Conservation (phyloP, 35 echinoderm and acorn worm genomes). For the Anneissia japonica region DNA sequence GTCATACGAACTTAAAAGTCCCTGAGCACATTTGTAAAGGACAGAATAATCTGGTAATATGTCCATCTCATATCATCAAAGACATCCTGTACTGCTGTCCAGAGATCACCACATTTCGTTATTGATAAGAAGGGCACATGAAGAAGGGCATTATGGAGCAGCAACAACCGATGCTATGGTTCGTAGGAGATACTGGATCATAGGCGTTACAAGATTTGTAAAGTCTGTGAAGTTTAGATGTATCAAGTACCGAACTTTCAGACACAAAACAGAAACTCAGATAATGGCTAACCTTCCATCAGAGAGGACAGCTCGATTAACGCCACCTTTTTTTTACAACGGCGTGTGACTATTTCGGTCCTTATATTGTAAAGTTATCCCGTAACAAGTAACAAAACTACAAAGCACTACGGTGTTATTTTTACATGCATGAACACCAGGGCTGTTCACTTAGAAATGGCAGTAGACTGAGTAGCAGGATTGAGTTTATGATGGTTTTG, state of each 20-base stretch:
- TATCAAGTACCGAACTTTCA: slow-evolving; percentile 9
- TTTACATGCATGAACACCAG: slow-evolving; percentile 50
- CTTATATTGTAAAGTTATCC: slow-evolving; percentile 25
- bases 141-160: too few species aligned
- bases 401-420: slow-evolving; percentile 52
- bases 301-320: slow-evolving; percentile 3
- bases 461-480: slow-evolving; percentile 38
- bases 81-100: too few species aligned
- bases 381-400: slow-evolving; percentile 39
- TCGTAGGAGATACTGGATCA: slow-evolving; percentile 33
- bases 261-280: slow-evolving; percentile 37
- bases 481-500: slow-evolving; percentile 46
- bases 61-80: too few species aligned
- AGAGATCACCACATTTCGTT: too few species aligned
- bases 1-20: too few species aligned
- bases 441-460: slow-evolving; percentile 46
- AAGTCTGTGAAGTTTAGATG: slow-evolving; percentile 43
- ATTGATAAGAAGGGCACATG: too few species aligned
- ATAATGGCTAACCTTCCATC: slow-evolving; percentile 45
- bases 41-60: too few species aligned
- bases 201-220: slow-evolving; percentile 7
- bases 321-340: slow-evolving; percentile 48
- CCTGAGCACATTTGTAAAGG: too few species aligned
- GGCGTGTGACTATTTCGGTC: slow-evolving; percentile 50
- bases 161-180: slow-evolving; percentile 20